Evolutionary conservation across 2,113 vertebrate species (phyloP).

Genomic region (Antigone vipio): DNA sequence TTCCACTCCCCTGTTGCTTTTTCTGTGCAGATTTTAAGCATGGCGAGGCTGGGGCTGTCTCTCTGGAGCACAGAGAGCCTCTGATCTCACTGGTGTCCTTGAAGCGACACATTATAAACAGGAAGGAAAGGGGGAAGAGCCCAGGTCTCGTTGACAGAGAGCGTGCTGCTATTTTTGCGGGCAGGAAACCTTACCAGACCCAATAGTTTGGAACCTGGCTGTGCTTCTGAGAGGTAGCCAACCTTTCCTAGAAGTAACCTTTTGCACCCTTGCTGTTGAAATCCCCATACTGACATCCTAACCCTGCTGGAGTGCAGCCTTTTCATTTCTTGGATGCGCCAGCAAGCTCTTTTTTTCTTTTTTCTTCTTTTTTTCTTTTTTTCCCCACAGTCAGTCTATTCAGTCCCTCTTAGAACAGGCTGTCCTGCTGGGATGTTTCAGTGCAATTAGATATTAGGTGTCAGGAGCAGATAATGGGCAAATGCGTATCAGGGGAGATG

Average conservation of each 20-base stretch:
- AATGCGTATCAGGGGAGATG: background rate
- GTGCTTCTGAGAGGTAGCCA: slow-evolving; percentile 12
- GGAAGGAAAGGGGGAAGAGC: background rate
- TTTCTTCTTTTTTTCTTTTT: background rate
- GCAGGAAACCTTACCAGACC: background rate
- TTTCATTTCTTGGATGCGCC: background rate
- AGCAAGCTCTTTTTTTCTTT: background rate
- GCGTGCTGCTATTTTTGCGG: background rate
- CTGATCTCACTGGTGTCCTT: background rate
- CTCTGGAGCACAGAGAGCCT: background rate
- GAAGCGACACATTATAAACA: background rate
- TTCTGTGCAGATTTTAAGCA: background rate
- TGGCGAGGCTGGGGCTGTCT: background rate
- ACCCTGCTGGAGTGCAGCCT: background rate
- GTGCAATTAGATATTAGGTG: slow-evolving; percentile 36
- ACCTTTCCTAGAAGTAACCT: background rate
- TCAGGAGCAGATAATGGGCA: slow-evolving; percentile 31
- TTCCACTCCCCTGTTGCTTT: background rate
- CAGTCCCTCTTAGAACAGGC: background rate
- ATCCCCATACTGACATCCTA: background rate
- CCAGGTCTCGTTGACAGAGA: background rate
- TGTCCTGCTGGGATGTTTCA: background rate
- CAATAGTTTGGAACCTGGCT: background rate
- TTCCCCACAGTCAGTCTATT: background rate
- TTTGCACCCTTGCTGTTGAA: slow-evolving; percentile 11